A percentile compares a stretch with the other conserved stretches of the same genome.
phyloP scores from a whole-genome alignment of 2,113 vertebrate genomes.

The Megaceryle maxima region DNA sequence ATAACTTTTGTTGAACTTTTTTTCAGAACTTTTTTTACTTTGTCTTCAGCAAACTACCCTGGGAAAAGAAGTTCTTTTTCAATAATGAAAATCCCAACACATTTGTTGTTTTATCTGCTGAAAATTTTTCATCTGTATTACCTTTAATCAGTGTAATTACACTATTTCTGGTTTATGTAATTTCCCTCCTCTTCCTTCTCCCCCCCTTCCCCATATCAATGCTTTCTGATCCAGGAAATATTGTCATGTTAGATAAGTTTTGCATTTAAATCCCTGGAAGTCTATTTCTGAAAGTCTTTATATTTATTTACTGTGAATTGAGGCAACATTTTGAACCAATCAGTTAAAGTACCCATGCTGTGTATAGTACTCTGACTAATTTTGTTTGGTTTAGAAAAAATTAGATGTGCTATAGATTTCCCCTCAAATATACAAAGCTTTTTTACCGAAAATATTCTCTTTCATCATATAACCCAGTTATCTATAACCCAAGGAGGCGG shows the following conservation, averaged over 20 bases:
- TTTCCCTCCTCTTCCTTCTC: neutral
- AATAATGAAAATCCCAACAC: neutral
- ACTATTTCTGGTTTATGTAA: neutral
- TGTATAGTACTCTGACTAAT: neutral
- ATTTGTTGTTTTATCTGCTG: neutral
- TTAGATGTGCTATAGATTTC: neutral
- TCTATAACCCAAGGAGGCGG: neutral
- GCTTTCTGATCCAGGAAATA: neutral
- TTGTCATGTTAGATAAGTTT: neutral
- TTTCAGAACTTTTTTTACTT: neutral
- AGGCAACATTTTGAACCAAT: neutral
- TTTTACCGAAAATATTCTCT: neutral
- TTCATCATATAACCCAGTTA: neutral
- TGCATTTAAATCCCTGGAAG: neutral
- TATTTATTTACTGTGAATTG: neutral
- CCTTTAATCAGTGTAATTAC: neutral
- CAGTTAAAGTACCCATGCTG: neutral
- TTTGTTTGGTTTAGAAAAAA: neutral
- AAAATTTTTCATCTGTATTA: neutral
- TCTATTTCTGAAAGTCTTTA: neutral
- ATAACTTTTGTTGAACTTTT: too few species aligned
- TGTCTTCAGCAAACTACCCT: neutral
- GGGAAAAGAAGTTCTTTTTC: neutral
- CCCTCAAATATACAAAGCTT: neutral
- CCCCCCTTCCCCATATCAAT: neutral